A percentile compares a stretch with the other conserved stretches of the same genome.
phyloP scores from a whole-genome alignment of 1,140 invertebrate genomes.

The Solenopsis fugax region DNA sequence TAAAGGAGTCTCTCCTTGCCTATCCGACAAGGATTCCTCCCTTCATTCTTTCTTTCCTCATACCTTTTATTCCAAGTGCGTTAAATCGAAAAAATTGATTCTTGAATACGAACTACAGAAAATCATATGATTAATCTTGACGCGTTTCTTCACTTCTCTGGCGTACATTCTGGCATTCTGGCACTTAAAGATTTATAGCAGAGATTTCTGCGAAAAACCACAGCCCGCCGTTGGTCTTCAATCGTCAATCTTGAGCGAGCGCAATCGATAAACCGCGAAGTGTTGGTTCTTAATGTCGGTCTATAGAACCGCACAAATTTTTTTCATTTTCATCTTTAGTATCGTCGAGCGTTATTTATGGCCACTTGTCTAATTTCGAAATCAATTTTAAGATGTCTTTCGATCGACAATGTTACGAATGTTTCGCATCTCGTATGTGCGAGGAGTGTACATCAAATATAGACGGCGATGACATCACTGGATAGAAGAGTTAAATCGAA shows the following conservation, averaged over 20 bases:
- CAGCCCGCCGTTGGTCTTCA: not conserved
- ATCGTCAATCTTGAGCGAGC: not conserved
- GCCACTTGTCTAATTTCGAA: not conserved
- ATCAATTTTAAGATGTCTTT: slow-evolving; percentile 14
- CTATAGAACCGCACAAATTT: not conserved
- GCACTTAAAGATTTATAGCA: not conserved
- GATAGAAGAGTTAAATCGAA: not conserved
- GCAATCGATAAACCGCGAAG: slow-evolving; percentile 16
- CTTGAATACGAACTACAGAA: not conserved
- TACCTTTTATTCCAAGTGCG: not conserved
- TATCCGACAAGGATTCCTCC: not conserved
- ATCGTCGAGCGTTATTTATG: not conserved
- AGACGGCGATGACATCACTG: not conserved
- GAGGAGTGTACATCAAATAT: not conserved
- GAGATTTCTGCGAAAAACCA: not conserved
- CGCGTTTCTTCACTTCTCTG: not conserved
- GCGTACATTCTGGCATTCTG: not conserved
- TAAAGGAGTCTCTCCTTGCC: not conserved
- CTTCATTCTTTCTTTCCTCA: not conserved
- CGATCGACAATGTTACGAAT: not conserved
- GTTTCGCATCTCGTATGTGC: not conserved
- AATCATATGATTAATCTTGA: not conserved
- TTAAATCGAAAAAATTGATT: not conserved
- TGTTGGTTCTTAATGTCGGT: not conserved
- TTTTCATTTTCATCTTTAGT: not conserved